Evolutionary conservation across 2,888 invertebrate genomes (phyloP).

Genomic region (Himalopsyche anomala): DNA sequence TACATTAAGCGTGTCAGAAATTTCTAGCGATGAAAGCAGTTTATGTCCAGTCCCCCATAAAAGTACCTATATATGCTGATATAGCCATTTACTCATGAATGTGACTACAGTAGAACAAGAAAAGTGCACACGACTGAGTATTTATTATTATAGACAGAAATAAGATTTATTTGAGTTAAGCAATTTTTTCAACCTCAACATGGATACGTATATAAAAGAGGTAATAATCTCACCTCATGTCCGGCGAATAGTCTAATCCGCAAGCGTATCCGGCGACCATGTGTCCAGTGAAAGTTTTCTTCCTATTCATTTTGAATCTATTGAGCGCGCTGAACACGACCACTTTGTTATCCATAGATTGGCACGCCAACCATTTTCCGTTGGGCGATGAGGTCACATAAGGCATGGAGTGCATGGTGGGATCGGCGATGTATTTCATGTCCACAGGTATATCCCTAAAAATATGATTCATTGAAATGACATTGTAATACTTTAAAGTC

Average conservation of each 20-base stretch:
- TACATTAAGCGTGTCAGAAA: too few species aligned
- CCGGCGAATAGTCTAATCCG: conserved; percentile 96
- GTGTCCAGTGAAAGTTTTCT: conserved; percentile 98
- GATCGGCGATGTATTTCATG: conserved; percentile 99
- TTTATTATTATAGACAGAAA: too few species aligned
- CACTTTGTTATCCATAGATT: conserved; percentile 99
- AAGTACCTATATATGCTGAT: too few species aligned
- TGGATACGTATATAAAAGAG: too few species aligned
- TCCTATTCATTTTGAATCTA: conserved; percentile 97
- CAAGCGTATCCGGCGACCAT: conserved; percentile 99
- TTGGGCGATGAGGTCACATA: conserved; percentile 96
- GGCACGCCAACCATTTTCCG: conserved; percentile 99
- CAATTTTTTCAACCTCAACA: too few species aligned
- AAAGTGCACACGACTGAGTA: too few species aligned
- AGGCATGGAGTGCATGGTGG: conserved; percentile 99
- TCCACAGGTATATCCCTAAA: conserved; percentile 94
- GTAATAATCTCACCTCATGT: conserved; percentile 87
- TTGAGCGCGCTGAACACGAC: conserved; percentile 98
- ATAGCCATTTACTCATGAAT: too few species aligned
- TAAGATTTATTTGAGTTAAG: too few species aligned
- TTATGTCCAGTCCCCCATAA: too few species aligned
- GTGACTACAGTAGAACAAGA: too few species aligned
- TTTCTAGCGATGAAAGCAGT: too few species aligned
- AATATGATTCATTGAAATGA: conserved; percentile 41
- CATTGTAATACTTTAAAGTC: too few species aligned